A percentile compares a stretch with the other conserved stretches of the same genome.
Evolutionary conservation across 2,888 invertebrate genomes (phyloP).

Genomic region (Theretra japonica): DNA sequence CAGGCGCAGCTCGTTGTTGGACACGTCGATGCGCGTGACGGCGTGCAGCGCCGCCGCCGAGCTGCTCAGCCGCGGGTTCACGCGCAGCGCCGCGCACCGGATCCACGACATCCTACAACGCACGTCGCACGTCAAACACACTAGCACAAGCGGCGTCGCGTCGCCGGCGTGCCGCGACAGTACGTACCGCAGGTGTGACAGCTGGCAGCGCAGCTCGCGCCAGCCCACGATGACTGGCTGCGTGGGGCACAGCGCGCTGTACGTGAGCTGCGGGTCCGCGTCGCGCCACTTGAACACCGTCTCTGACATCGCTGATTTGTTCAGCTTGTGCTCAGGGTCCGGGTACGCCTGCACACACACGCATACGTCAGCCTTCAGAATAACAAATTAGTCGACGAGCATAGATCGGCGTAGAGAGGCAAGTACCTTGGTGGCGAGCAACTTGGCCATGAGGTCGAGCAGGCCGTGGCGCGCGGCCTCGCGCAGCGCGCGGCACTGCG

Average conservation of each 20-base stretch:
- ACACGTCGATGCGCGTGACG: conserved; percentile 96
- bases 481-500: conserved; percentile 91
- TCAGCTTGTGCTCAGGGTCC: conserved; percentile 96
- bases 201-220: conserved; percentile 88
- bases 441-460: conserved; percentile 87
- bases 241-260: conserved; percentile 91
- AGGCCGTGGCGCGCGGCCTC: conserved; percentile 91
- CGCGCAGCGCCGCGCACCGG: conserved; percentile 91
- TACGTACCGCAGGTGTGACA: conserved; percentile 57
- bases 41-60: conserved; percentile 92
- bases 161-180: background rate
- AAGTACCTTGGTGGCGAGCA: conserved; percentile 91
- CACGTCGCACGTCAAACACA: background rate
- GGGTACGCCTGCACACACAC: conserved; percentile 87
- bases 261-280: conserved; percentile 81
- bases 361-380: background rate
- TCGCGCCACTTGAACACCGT: conserved; percentile 80
- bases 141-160: background rate
- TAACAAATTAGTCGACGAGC: background rate
- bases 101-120: conserved; percentile 89
- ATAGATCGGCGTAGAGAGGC: background rate
- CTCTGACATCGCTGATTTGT: conserved; percentile 92
- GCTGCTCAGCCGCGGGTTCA: conserved; percentile 92
- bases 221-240: conserved; percentile 95
- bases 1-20: conserved; percentile 92